Evolutionary conservation across 2,113 vertebrate species (phyloP).

Genomic region (Phylloscopus trochilus): DNA sequence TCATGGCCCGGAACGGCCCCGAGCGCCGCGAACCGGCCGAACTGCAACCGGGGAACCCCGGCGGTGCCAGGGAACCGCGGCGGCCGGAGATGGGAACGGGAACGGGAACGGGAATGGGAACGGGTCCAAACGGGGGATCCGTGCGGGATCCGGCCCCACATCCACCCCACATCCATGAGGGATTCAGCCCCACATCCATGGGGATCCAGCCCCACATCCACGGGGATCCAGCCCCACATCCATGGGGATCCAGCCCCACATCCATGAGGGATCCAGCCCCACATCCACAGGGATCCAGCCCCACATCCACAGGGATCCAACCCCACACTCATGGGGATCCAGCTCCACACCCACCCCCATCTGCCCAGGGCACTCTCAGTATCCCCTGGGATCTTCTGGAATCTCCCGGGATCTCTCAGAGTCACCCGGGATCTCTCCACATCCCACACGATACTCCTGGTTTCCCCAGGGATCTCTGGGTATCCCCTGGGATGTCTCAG

Average conservation of each 20-base stretch:
- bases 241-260: too few relatives aligned
- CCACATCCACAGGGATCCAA: too few relatives aligned
- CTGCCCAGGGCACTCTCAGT: neutral
- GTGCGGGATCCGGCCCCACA: too few relatives aligned
- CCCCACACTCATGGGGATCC: too few relatives aligned
- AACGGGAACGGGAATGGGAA: neutral
- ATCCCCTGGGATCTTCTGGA: neutral
- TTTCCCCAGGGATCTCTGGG: neutral
- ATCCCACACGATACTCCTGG: neutral
- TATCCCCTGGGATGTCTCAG: too few relatives aligned
- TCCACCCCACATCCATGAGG: neutral
- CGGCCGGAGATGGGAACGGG: neutral
- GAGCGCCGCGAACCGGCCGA: neutral
- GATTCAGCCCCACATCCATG: neutral
- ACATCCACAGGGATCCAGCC: neutral
- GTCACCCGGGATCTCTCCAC: accelerated
- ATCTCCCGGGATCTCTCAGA: neutral
- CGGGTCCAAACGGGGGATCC: neutral
- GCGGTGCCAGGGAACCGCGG: too few relatives aligned
- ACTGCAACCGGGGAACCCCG: neutral
- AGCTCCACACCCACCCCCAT: neutral
- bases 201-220: too few relatives aligned
- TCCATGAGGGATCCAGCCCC: too few relatives aligned
- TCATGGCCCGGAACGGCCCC: neutral
- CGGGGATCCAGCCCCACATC: too few relatives aligned